Evolutionary conservation across 2,888 invertebrate species (phyloP), one percentile per base, ranked within the genome.

Genomic region (Odontocolon sp.): DNA sequence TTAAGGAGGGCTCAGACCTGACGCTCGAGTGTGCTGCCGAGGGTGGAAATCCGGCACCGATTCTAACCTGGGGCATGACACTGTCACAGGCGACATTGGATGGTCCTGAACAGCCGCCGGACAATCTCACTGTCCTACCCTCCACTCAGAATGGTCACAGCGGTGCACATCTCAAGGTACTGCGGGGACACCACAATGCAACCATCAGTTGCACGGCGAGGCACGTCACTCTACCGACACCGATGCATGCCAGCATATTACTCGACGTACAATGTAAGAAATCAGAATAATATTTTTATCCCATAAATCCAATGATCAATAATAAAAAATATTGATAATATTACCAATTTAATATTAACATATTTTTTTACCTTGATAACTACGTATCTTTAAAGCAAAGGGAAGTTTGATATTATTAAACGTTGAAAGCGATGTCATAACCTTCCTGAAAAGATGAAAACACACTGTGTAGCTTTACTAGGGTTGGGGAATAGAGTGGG

Each of bases 21-120:
- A 95, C 95, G 75, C 94, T 97, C 80, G 94, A 95, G 80, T 97
- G 97, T 87, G 94, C 96, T n/a, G 96, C 96, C 77, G 96, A 97
- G 91, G 96, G 96, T 90, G 94, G 94, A 47, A 93, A 95, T 85
- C 95, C 95, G 0, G 93, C 93, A 28, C 94, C 95, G 14, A 92
- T 93, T 40, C 89, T 93, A 56, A 90, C 94, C 88, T 95, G 91
- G 95, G 94, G 88, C 92, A 94, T 85, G 92, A 94, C 78, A 92
- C 93, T 87, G 92, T 90, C 90, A 66, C 90, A 90, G 73, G 87
- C 89, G 69, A 88, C 88, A 73, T 84, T 90, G 69, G 90, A 88
- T 52, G 89, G 89, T 3, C 90, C 89, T 2, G 88, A 90, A 81
- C 88, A 89, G 77, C 86, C 86, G 40, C 90, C 90, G 74, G 89